Conservation (phyloP, 1,140 invertebrate species). For the Asbolus verrucosus region DNA sequence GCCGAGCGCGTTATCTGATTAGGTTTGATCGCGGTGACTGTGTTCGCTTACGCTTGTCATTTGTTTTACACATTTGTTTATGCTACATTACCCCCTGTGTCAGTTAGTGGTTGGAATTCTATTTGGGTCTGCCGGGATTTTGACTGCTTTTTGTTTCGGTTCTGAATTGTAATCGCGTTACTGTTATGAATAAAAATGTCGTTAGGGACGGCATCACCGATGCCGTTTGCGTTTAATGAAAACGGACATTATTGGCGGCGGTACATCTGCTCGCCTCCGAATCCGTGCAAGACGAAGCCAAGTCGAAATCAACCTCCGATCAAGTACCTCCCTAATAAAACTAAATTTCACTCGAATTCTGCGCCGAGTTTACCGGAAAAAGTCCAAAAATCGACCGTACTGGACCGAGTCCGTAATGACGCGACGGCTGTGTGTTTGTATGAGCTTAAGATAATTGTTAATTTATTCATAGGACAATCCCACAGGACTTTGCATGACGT, state of each 20-base stretch:
- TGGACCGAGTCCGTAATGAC: slow-evolving; percentile 1
- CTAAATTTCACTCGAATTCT: neutral
- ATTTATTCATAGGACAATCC: slow-evolving; percentile 58
- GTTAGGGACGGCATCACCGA: slow-evolving; percentile 23
- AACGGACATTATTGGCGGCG: slow-evolving; percentile 29
- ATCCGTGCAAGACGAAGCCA: neutral
- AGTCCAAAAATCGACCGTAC: slow-evolving; percentile 3
- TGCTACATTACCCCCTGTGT: slow-evolving; percentile 54
- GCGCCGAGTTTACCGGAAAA: too few species aligned
- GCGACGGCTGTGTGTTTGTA: slow-evolving; percentile 48
- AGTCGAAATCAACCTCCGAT: neutral
- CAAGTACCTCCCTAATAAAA: slow-evolving; percentile 21
- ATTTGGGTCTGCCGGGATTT: slow-evolving; percentile 41
- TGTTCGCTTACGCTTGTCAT: slow-evolving; percentile 56
- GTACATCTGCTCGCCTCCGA: too few species aligned
- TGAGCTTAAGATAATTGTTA: slow-evolving; percentile 59
- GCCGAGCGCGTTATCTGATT: slow-evolving; percentile 53
- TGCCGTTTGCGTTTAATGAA: slow-evolving; percentile 16
- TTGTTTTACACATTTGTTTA: slow-evolving; percentile 58
- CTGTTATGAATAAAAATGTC: slow-evolving; percentile 44
- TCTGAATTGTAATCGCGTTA: slow-evolving; percentile 39
- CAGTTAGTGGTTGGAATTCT: slow-evolving; percentile 51
- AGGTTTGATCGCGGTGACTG: slow-evolving; percentile 53
- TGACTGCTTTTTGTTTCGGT: slow-evolving; percentile 35
- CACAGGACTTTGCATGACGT: slow-evolving; percentile 54